A percentile compares a stretch with the other conserved stretches of the same genome.
Conservation (phyloP, 2,888 invertebrate genomes). For the Lepidochitona cinerea region DNA sequence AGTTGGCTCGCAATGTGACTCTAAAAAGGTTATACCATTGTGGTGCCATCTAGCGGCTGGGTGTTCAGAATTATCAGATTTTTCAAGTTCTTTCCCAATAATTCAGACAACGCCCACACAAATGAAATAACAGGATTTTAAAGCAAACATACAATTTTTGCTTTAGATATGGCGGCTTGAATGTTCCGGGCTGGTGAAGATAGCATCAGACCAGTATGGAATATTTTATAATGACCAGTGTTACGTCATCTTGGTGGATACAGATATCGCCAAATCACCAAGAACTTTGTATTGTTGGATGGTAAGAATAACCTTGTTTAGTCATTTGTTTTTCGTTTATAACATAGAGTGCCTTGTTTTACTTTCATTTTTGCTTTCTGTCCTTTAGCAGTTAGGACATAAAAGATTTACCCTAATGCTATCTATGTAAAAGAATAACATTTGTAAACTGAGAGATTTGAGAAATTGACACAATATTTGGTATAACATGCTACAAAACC, state of each 20-base stretch:
- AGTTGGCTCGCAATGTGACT: no score
- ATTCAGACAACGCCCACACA: no score
- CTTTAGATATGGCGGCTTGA: constrained; percentile 36
- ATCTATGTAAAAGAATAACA: no score
- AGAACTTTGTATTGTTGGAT: constrained; percentile 59
- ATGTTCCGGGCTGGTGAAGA: constrained; percentile 25
- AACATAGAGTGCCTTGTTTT: background rate
- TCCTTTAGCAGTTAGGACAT: background rate
- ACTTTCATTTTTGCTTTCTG: background rate
- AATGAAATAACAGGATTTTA: no score
- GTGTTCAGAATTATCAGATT: background rate
- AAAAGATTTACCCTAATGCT: no score
- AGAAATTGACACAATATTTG: no score
- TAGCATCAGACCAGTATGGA: constrained; percentile 43
- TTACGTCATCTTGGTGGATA: constrained; percentile 40
- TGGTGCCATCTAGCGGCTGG: background rate
- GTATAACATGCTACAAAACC: no score
- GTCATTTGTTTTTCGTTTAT: background rate
- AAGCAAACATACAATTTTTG: no score
- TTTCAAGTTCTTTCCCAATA: background rate
- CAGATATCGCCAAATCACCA: constrained; percentile 23
- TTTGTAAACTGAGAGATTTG: no score
- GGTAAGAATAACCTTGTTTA: constrained; percentile 27
- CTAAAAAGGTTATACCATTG: no score
- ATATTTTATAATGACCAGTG: constrained; percentile 48